Evolutionary conservation across 2,797 vertebrate genomes (phyloP), one percentile per base, ranked within the genome.

Genomic region (Coregonus sp.): DNA sequence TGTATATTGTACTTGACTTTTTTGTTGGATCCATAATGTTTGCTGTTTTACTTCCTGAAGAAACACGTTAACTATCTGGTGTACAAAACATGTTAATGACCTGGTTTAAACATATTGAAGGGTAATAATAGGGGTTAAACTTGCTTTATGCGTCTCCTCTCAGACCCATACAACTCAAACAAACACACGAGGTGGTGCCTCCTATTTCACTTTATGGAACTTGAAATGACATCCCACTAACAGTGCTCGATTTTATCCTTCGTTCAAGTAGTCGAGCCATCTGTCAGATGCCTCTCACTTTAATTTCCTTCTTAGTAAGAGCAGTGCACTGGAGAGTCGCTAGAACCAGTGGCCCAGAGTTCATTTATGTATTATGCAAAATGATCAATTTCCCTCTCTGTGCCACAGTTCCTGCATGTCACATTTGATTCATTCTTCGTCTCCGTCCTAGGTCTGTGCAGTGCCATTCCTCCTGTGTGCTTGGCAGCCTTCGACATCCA

Each of bases 291-390:
- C 59, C 73, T 77, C 68, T 75, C 77, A 81, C 67, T 85, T 85
- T 86, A 85, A 89, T 89, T 87, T 89, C 81, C 83, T 86, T 86
- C 84, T 82, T 84, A 80, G 82, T 76, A 81, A 82, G 84, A 81
- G 85, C 78, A 75, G 76, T 77, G 75, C 70, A 73, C 80, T 77
- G 50, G 80, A 89, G 79, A 81, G 80, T 76, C 50, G 35, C 80
- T 84, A 77, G 78, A 89, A 86, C 75, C 78, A 75, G 78, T 75
- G 75, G 79, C 73, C 84, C 79, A 72, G 68, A 85, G 80, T 88
- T 82, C 86, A 92, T 90, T 91, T 86, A 87, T 88, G 74, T 81
- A 61, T 84, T 80, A 84, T 86, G 86, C 84, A 84, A 86, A 89
- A 81, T 71, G 74, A 70, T 33, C 76, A 61, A 52, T 74, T 80